A percentile compares a stretch with the other conserved stretches of the same genome.
phyloP scores from a whole-genome alignment of 2,113 vertebrate species.

The Phycodurus eques region DNA sequence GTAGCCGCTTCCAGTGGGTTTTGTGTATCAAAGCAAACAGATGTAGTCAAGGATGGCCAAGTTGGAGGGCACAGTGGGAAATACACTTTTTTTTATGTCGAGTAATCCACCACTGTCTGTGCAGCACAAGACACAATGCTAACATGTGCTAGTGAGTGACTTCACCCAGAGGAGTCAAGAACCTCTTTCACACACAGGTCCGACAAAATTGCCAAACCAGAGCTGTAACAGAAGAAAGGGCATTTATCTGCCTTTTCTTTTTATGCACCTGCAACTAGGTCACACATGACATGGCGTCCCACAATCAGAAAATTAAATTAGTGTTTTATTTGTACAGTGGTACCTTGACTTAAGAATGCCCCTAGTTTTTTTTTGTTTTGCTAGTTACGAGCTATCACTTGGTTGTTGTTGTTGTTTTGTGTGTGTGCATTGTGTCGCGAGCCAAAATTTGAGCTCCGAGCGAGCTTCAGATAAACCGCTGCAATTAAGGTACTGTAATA shows the following conservation, averaged over 20 bases:
- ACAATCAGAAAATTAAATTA: too few relatives aligned
- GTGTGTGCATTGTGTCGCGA: too few relatives aligned
- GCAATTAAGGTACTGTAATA: too few relatives aligned
- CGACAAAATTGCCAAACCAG: background rate
- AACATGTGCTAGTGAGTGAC: background rate
- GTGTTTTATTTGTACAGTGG: too few relatives aligned
- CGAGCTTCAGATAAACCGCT: too few relatives aligned
- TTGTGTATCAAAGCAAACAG: slow-evolving; percentile 95
- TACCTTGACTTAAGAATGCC: too few relatives aligned
- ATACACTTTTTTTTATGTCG: slow-evolving; percentile 73
- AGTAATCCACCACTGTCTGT: background rate
- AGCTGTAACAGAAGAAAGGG: background rate
- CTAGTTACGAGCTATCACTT: too few relatives aligned
- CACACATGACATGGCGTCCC: too few relatives aligned
- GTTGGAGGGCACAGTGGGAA: slow-evolving; percentile 80
- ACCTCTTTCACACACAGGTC: background rate
- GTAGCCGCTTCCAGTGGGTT: slow-evolving; percentile 87
- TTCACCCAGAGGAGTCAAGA: background rate
- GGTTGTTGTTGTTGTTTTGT: too few relatives aligned
- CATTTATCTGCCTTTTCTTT: background rate
- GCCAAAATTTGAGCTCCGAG: too few relatives aligned
- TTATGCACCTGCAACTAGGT: too few relatives aligned
- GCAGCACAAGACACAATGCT: background rate
- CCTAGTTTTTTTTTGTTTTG: too few relatives aligned
- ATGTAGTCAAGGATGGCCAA: slow-evolving; percentile 91